Evolutionary conservation across 2,113 vertebrate species (phyloP).

Genomic region (Paramormyrops kingsleyae): DNA sequence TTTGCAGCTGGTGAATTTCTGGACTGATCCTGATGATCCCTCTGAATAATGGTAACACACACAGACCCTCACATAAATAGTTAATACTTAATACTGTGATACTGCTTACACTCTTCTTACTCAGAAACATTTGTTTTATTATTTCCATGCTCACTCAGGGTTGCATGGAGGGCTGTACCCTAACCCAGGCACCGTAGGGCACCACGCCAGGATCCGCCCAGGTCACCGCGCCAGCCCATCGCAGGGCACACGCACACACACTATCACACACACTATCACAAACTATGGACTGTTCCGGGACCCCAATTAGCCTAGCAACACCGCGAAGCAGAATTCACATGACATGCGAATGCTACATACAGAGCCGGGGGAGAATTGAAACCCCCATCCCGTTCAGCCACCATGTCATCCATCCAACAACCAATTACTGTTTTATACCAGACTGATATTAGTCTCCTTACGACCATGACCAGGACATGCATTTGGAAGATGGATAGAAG

Average conservation of each 20-base stretch:
- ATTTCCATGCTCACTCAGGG: neutral
- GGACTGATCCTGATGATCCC: neutral
- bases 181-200: neutral
- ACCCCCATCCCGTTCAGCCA: neutral
- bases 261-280: neutral
- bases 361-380: neutral
- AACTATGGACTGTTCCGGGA: neutral
- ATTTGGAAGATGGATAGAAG: neutral
- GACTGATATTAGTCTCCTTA: neutral
- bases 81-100: neutral
- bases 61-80: neutral
- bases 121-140: neutral
- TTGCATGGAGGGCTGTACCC: neutral
- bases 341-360: neutral
- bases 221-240: neutral
- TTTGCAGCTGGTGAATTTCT: neutral
- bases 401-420: neutral
- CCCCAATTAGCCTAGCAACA: neutral
- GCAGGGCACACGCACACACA: neutral
- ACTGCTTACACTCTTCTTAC: neutral
- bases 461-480: neutral
- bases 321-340: neutral
- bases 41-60: neutral
- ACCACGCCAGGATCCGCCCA: neutral
- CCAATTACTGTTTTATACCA: neutral